phyloP scores from a whole-genome alignment of 2,113 vertebrate species.

The Sylvia atricapilla region DNA sequence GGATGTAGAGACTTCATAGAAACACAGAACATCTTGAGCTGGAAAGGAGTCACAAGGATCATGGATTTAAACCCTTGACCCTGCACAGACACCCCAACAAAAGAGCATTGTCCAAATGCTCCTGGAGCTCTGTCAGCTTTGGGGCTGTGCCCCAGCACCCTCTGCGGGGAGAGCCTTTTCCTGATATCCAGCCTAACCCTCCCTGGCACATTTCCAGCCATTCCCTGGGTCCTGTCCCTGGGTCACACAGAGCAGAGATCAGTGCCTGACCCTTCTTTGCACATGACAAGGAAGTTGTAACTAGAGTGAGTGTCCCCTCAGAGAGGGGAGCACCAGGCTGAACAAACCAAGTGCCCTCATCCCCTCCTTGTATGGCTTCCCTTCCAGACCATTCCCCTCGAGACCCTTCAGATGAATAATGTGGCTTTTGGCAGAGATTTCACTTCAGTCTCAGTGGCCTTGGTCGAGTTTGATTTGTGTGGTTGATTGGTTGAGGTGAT shows the following conservation, averaged over 20 bases:
- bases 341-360: not conserved
- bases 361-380: not conserved
- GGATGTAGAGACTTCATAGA: not conserved
- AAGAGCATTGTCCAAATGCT: rapidly evolving
- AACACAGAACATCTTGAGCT: not conserved
- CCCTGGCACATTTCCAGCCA: not conserved
- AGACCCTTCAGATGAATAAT: not conserved
- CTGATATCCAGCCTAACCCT: not conserved
- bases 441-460: not conserved
- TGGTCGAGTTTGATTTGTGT: not conserved
- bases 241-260: not conserved
- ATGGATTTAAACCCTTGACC: not conserved
- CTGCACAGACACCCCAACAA: not conserved
- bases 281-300: not conserved
- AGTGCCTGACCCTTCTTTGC: not conserved
- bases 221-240: not conserved
- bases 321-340: no score
- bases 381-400: not conserved
- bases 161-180: not conserved
- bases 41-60: not conserved
- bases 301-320: not conserved
- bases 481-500: not conserved
- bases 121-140: not conserved
- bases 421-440: not conserved
- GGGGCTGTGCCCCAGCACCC: rapidly evolving